Conservation (phyloP, 2,797 vertebrate species). For the Poeciliopsis gracilis region DNA sequence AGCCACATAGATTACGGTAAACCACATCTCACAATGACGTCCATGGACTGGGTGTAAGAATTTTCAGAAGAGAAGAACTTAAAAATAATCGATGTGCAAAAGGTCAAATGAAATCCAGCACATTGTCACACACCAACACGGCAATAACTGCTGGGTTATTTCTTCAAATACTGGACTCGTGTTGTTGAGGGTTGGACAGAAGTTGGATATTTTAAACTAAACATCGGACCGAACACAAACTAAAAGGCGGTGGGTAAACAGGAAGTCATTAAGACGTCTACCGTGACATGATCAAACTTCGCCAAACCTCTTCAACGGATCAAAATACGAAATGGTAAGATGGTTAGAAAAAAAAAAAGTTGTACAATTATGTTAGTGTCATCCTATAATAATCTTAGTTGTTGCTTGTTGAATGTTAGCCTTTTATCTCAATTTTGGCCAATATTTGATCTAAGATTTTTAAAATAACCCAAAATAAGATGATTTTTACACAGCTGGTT, state of each 20-base stretch:
- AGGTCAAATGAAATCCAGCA: constrained; percentile 2
- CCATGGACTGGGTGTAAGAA: background rate
- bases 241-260: background rate
- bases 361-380: background rate
- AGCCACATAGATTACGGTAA: background rate
- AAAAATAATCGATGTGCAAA: background rate
- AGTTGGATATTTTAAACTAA: background rate
- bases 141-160: background rate
- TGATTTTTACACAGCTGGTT: background rate
- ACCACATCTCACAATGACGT: constrained; percentile 14
- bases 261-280: background rate
- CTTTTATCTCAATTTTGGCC: background rate
- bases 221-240: background rate
- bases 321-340: background rate
- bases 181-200: background rate
- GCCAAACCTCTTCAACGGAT: background rate
- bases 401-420: background rate
- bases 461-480: background rate
- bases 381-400: background rate
- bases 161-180: background rate
- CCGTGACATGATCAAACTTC: background rate
- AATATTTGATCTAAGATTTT: background rate
- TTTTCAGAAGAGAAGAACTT: background rate
- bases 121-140: background rate
- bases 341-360: background rate